Percentiles rank a stretch among this genome's conserved stretches.
Evolutionary conservation across 2,888 invertebrate species (phyloP).

Genomic region (Molorchus minor): DNA sequence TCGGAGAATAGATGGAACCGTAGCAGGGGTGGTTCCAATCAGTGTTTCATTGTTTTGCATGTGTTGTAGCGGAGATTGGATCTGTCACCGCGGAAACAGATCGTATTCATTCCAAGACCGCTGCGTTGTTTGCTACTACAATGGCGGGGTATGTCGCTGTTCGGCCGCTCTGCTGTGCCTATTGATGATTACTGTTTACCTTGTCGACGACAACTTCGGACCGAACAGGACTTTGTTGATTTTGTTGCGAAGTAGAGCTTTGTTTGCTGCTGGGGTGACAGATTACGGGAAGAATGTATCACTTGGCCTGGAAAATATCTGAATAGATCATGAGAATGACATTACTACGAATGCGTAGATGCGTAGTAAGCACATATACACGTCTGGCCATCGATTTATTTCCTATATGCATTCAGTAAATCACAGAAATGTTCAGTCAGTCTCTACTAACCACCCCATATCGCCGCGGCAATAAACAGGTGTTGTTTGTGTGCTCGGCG

Average conservation of each 20-base stretch:
- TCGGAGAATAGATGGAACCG: conserved; percentile 26
- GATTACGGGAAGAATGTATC: neutral
- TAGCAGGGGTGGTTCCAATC: conserved; percentile 44
- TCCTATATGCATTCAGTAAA: no score
- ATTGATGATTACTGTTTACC: conserved; percentile 19
- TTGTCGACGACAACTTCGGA: conserved; percentile 9
- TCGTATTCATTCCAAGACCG: conserved; percentile 47
- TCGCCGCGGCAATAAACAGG: no score
- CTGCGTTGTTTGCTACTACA: conserved; percentile 32
- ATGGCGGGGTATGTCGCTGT: conserved; percentile 31
- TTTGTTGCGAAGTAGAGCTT: neutral
- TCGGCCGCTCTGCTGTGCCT: conserved; percentile 1
- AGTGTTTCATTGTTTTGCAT: conserved; percentile 53
- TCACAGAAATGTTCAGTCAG: no score
- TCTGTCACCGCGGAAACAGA: conserved; percentile 52
- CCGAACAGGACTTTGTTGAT: neutral
- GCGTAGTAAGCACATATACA: no score
- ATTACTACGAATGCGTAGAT: no score
- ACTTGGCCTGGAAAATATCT: no score
- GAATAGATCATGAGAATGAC: no score
- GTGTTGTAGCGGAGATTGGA: conserved; percentile 52
- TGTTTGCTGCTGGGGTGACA: neutral
- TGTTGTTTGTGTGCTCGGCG: no score
- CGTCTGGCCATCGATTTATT: no score
- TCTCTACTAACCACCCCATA: no score